Conservation (phyloP, 1,140 invertebrate genomes). For the Drosophila biarmipes region DNA sequence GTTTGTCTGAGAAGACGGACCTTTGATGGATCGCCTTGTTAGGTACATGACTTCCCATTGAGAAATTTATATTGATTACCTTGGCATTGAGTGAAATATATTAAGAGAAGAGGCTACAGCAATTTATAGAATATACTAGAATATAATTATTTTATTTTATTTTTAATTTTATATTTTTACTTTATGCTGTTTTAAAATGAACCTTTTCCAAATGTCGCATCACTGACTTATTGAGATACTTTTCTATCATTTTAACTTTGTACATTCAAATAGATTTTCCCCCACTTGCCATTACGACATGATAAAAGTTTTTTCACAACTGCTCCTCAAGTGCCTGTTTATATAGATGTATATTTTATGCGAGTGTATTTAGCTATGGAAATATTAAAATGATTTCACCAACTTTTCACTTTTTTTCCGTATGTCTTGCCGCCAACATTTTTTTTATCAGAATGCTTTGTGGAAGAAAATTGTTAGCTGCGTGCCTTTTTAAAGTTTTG, state of each 20-base stretch:
- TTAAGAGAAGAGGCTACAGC: background rate
- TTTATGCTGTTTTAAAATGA: background rate
- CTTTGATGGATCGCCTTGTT: slow-evolving; percentile 22
- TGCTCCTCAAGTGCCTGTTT: slow-evolving; percentile 35
- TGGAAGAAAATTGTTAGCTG: slow-evolving; percentile 22
- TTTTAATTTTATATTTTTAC: background rate
- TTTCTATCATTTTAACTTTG: slow-evolving; percentile 2
- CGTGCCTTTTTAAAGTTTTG: slow-evolving; percentile 59
- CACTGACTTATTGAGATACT: background rate
- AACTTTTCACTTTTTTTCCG: slow-evolving; percentile 54
- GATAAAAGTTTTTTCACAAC: slow-evolving; percentile 19
- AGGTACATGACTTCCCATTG: background rate
- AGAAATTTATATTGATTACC: slow-evolving; percentile 15
- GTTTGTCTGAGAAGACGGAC: slow-evolving; percentile 1
- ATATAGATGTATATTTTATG: slow-evolving; percentile 17
- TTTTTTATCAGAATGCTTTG: slow-evolving; percentile 58
- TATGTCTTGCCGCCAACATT: slow-evolving; percentile 41
- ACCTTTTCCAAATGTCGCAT: slow-evolving; percentile 5
- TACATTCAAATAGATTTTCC: slow-evolving; percentile 25
- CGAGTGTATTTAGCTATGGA: slow-evolving; percentile 34
- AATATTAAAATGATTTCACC: slow-evolving; percentile 59
- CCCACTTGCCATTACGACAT: slow-evolving; percentile 7
- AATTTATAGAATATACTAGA: too few species aligned
- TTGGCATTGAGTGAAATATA: background rate
- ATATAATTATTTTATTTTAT: too few species aligned